These are phyloP conservation scores for Porites australiensis DNA, from an alignment of 64 coral and sea anemone genomes.

Conservation along the genomic window DNA sequence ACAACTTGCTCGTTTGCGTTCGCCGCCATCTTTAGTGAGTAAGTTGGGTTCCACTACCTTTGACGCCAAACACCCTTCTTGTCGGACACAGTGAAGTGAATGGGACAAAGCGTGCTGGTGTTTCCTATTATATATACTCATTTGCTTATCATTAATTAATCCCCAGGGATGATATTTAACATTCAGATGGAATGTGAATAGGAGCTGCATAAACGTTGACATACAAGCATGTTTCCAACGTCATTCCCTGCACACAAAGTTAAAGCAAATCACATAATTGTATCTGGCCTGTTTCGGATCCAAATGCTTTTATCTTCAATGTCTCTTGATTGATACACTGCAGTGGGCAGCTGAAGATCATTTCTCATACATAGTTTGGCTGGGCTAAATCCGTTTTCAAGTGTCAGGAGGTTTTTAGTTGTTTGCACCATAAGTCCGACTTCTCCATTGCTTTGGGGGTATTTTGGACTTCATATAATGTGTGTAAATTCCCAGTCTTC, in stretches of 20 bases:
- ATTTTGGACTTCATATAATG: too few relatives aligned
- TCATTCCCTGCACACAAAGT: background rate
- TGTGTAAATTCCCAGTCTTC: too few relatives aligned
- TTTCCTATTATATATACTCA: background rate
- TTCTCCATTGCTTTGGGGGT: too few relatives aligned
- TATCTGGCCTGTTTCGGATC: background rate
- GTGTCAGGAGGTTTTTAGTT: too few relatives aligned
- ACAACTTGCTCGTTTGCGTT: background rate
- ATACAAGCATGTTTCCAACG: background rate
- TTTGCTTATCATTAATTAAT: background rate
- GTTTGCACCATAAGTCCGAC: too few relatives aligned
- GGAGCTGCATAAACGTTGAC: background rate
- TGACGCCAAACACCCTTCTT: background rate
- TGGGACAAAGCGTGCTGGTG: too few relatives aligned
- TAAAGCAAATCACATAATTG: background rate
- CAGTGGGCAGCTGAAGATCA: conserved; percentile 2
- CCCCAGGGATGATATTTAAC: conserved; percentile 5
- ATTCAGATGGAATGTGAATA: conserved; percentile 3
- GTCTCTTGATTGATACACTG: background rate
- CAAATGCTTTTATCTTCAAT: background rate
- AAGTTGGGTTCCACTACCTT: background rate
- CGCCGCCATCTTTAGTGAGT: background rate
- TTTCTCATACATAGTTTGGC: background rate
- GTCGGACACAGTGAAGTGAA: conserved; percentile 9
- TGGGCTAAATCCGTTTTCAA: too few relatives aligned